phyloP scores from a whole-genome alignment of 2,888 invertebrate species.

The Tetranychus truncatus region DNA sequence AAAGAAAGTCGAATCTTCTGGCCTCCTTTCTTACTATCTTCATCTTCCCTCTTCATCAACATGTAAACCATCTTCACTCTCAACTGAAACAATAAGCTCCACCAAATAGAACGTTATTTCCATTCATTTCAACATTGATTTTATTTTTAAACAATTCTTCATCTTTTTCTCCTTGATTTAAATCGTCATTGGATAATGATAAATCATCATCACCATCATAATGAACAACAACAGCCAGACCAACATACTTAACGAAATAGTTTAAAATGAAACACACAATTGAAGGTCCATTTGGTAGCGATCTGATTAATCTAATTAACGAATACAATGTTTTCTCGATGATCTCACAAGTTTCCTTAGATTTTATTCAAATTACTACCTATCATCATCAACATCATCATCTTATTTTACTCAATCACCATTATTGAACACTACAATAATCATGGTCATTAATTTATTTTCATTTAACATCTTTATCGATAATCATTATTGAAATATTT shows the following conservation, averaged over 20 bases:
- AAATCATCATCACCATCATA: not conserved
- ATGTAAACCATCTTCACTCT: not conserved
- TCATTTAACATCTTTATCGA: not conserved
- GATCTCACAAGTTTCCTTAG: not conserved
- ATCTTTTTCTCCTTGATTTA: not conserved
- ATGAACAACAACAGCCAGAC: no score
- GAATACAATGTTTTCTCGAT: not conserved
- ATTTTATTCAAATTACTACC: not conserved
- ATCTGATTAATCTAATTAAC: not conserved
- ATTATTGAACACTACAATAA: not conserved
- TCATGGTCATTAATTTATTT: not conserved
- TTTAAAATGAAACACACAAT: not conserved
- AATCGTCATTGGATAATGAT: not conserved
- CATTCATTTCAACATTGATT: not conserved
- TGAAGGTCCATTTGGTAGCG: not conserved
- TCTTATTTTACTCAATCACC: not conserved
- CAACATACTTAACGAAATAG: no score
- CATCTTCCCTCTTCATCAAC: not conserved
- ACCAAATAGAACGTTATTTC: not conserved
- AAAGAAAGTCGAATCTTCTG: not conserved
- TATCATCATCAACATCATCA: not conserved
- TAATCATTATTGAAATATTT: no score
- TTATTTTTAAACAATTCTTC: not conserved
- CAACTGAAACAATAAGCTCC: not conserved
- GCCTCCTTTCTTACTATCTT: slow-evolving; percentile 11